Conservation (phyloP, 2,113 vertebrate genomes). For the Sinocyclocheilus maitianheensis region DNA sequence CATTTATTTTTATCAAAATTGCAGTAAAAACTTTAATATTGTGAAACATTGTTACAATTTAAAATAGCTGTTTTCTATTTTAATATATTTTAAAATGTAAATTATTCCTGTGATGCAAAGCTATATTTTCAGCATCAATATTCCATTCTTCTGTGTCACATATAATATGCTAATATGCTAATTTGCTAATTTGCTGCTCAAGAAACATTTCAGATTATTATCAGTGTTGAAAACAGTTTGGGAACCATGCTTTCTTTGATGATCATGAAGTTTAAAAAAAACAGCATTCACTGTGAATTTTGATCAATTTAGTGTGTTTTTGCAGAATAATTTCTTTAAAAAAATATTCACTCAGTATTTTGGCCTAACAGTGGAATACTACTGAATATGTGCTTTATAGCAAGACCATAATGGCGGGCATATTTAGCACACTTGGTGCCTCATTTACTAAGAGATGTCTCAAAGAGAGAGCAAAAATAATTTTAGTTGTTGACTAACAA, state of each 20-base stretch:
- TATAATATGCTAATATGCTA: too few species aligned
- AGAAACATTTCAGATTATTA: neutral
- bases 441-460: neutral
- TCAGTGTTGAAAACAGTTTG: neutral
- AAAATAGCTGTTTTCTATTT: neutral
- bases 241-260: neutral
- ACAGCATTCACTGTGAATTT: neutral
- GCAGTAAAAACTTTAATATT: too few species aligned
- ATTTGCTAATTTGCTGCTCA: neutral
- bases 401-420: neutral
- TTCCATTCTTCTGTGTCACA: neutral
- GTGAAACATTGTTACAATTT: neutral
- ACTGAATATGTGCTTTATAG: neutral
- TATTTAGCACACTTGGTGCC: neutral
- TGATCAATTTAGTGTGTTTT: too few species aligned
- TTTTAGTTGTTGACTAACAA: neutral
- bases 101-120: too few species aligned
- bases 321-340: too few species aligned
- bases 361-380: neutral
- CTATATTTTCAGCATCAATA: neutral
- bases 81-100: too few species aligned
- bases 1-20: too few species aligned
- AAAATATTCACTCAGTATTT: neutral
- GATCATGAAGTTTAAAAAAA: neutral
- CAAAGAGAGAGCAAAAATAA: neutral